These are phyloP conservation scores for Hippoglossus stenolepis DNA, from an alignment of 2,113 vertebrate genomes.

Conservation along the genomic window DNA sequence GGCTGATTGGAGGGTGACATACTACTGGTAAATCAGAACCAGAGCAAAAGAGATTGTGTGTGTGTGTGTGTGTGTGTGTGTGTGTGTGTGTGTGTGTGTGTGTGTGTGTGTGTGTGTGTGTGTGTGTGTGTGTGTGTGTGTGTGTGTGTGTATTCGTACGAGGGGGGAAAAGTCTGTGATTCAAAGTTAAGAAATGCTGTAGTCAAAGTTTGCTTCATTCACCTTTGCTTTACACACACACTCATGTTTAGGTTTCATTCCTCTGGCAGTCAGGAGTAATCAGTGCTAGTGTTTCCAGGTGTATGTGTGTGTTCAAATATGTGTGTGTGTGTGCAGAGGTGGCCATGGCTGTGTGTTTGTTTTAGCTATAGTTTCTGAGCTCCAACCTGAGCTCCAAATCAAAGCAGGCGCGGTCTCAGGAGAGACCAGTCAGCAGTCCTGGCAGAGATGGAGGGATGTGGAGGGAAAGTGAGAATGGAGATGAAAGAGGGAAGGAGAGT, in stretches of 20 bases:
- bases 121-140: constrained; percentile 8
- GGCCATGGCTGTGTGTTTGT: constrained; percentile 73
- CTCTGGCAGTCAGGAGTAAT: constrained; percentile 44
- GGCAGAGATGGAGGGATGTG: constrained; percentile 42
- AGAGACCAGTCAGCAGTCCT: constrained; percentile 79
- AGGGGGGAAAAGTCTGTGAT: background rate
- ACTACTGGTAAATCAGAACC: constrained; percentile 80
- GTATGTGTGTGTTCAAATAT: constrained; percentile 17
- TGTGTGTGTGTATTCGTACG: too few relatives aligned
- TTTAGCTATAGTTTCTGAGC: constrained; percentile 83
- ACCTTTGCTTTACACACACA: constrained; percentile 19
- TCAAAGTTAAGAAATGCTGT: constrained; percentile 34
- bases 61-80: background rate
- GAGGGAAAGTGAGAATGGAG: constrained; percentile 46
- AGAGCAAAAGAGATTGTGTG: constrained; percentile 62
- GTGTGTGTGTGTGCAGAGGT: constrained; percentile 42
- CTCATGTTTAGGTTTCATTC: constrained; percentile 20
- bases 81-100: background rate
- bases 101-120: constrained; percentile 6
- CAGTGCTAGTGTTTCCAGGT: constrained; percentile 59
- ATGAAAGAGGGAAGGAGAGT: constrained; percentile 9
- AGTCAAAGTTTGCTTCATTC: constrained; percentile 46
- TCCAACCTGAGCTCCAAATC: constrained; percentile 75
- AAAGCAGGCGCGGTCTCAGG: constrained; percentile 73
- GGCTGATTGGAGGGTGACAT: constrained; percentile 59